Base-by-base conservation (phyloP, 2,113 vertebrate species). In the Lagopus leucura region DNA sequence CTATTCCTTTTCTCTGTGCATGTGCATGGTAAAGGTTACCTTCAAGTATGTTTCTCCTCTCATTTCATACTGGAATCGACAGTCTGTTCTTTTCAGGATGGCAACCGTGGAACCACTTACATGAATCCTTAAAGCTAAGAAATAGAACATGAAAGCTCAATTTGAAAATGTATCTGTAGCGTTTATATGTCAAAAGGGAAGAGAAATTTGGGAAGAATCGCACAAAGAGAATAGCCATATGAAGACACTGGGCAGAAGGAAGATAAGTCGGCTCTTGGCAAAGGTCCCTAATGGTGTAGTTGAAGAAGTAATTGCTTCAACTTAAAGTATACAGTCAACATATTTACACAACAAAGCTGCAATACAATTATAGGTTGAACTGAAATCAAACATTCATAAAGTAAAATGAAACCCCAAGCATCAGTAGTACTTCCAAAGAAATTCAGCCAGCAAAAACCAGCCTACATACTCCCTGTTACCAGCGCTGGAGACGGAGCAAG, bases 41-140 rank as follows among this genome's bases (percentile, higher is more conserved):
- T 99, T 99, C 77, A 99, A 97, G 94, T 98, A 99, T 0, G 99
- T 99, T 97, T 99, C 99, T 94, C 99, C 99, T 98, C 99, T 97
- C 65, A 95, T 91, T 98, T 99, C 98, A 10, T 98, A 99, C 77
- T 99, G 98, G 97, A 99, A 99, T 87, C 95, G 97, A 85, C 99
- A 98, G 86, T 98, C 98, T 4, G 99, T 99, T 96, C 99, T 99
- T 97, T 98, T 98, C 79, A 99, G 97, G 96, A 99, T 99, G 89
- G 98, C 98, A 74, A 99, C 98, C 21, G 99, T 99, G 57, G 99
- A 98, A 92, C 98, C 97, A 11, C 94, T 99, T 92, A 98, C 98
- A 15, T 99, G 99, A 96, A 99, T 99, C 86, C 99, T 98, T 94
- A 98, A 95, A 90, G 98, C 98, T 98, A 90, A 48, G 96, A 74